A percentile compares a stretch with the other conserved stretches of the same genome.
These are phyloP conservation scores for Drosophila hamatofila DNA, from an alignment of 2,888 invertebrate species.

Conservation along the genomic window DNA sequence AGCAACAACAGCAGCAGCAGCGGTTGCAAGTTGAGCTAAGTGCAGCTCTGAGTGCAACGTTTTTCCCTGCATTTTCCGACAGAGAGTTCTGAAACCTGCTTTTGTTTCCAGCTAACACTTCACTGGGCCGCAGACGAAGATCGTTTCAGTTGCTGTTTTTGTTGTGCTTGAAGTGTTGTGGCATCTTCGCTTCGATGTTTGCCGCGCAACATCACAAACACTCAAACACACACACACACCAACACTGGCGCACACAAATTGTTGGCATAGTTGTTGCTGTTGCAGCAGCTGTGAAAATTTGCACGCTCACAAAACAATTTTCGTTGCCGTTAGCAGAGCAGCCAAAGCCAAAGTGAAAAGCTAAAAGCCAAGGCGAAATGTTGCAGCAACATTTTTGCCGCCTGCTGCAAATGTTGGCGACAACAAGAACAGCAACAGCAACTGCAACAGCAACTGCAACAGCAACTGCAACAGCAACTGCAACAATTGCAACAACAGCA, in stretches of 20 bases:
- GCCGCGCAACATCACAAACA: constrained; percentile 58
- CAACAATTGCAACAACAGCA: constrained; percentile 44
- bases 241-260: constrained; percentile 56
- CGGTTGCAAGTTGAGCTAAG: constrained; percentile 5
- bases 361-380: constrained; percentile 51
- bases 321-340: constrained; percentile 74
- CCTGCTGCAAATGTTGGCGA: constrained; percentile 62
- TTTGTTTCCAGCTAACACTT: constrained; percentile 61
- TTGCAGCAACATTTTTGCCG: constrained; percentile 71
- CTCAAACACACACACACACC: constrained; percentile 44
- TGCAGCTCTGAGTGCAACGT: constrained; percentile 24
- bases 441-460: constrained; percentile 24
- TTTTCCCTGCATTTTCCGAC: constrained; percentile 52
- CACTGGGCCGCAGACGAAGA: constrained; percentile 17
- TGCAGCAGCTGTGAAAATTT: constrained; percentile 78
- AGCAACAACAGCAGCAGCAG: constrained; percentile 4
- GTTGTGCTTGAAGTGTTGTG: constrained; percentile 50
- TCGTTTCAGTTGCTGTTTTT: constrained; percentile 25
- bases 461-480: constrained; percentile 34
- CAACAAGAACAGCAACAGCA: constrained; percentile 21
- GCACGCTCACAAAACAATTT: constrained; percentile 77
- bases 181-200: constrained; percentile 61
- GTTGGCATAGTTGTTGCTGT: constrained; percentile 69
- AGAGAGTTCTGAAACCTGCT: constrained; percentile 59
- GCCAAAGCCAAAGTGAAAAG: constrained; percentile 14